Evolutionary conservation across 2,797 vertebrate genomes (phyloP).

Genomic region (Rhinoraja longicauda): DNA sequence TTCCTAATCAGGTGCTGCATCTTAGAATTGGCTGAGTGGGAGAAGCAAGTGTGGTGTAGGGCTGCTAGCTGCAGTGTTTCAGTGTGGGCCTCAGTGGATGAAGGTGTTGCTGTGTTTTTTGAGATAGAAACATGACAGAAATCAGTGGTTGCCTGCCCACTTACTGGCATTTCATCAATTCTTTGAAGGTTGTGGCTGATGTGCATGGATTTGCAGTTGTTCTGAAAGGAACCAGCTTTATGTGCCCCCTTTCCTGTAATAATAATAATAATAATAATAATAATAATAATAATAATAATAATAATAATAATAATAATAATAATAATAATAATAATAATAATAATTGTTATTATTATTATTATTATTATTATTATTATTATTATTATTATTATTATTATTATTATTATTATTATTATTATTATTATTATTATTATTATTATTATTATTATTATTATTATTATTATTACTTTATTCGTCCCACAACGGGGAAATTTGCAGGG

Average conservation of each 20-base stretch:
- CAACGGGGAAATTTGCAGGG: too few relatives aligned
- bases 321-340: too few relatives aligned
- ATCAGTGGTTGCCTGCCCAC: background rate
- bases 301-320: too few relatives aligned
- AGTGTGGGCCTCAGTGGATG: background rate
- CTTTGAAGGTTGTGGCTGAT: background rate
- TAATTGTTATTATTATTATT: too few relatives aligned
- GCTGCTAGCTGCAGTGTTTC: background rate
- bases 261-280: too few relatives aligned
- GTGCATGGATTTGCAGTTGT: background rate
- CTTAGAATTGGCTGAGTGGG: background rate
- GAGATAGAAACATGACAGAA: background rate
- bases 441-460: too few relatives aligned
- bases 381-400: too few relatives aligned
- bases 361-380: too few relatives aligned
- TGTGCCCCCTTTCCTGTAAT: background rate
- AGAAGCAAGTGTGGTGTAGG: background rate
- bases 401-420: too few relatives aligned
- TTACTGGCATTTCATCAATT: background rate
- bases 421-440: too few relatives aligned
- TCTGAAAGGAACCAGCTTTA: background rate
- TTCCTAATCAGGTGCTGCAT: background rate
- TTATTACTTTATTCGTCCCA: too few relatives aligned
- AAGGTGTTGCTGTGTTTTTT: background rate
- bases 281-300: too few relatives aligned